Conservation (phyloP, 2,113 vertebrate species). For the Pitta sordida region DNA sequence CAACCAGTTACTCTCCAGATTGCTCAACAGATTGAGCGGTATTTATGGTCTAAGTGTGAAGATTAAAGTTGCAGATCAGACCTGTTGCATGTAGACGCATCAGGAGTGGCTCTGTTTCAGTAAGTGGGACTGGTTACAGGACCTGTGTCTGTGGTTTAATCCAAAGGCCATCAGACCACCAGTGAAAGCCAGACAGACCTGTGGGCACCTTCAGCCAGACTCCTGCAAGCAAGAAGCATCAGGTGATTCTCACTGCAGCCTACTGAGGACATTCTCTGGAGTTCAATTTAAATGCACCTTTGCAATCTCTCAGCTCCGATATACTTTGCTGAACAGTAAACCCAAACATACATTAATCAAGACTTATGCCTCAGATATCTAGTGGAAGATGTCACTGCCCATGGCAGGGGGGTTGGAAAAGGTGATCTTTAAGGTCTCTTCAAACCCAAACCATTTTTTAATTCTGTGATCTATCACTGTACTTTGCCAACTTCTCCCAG, state of each 20-base stretch:
- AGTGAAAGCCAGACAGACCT: background rate
- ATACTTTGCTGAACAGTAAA: background rate
- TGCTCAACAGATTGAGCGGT: background rate
- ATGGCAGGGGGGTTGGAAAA: background rate
- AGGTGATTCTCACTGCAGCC: background rate
- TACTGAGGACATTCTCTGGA: background rate
- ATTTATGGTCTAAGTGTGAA: background rate
- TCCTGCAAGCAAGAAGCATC: background rate
- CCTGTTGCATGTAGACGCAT: accelerated
- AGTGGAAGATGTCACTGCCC: background rate
- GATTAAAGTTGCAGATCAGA: background rate
- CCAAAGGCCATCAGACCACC: background rate
- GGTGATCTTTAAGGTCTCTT: background rate
- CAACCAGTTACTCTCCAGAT: background rate
- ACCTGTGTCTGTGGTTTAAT: background rate
- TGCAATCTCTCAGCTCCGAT: background rate
- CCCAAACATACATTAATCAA: background rate
- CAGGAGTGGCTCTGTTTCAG: background rate
- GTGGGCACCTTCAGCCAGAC: background rate
- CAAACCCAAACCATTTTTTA: background rate
- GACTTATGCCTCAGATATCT: background rate
- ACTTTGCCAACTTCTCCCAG: background rate
- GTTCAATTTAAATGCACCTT: background rate
- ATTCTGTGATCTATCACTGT: background rate
- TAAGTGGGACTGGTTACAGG: background rate